Percentiles rank a stretch among this genome's conserved stretches.
Conservation (phyloP, 2,113 vertebrate genomes). For the Lipotes vexillifer region DNA sequence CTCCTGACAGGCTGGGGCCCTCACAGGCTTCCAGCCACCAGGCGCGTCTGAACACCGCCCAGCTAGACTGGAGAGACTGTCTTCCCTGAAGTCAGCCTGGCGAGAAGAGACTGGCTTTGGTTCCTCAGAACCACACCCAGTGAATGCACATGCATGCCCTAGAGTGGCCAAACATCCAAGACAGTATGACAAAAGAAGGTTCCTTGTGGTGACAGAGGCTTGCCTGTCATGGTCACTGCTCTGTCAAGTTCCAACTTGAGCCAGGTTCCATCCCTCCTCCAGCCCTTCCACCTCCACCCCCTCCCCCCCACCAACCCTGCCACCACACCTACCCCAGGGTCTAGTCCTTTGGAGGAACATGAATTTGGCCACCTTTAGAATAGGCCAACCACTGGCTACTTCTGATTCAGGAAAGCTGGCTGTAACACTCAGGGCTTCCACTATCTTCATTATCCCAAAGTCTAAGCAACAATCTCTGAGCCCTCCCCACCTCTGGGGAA, state of each 20-base stretch:
- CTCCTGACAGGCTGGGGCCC: not conserved
- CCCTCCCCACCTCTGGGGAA: not conserved
- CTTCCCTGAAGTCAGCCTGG: not conserved
- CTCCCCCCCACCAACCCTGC: not conserved
- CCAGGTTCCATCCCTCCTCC: too few relatives aligned
- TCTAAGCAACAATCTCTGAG: not conserved
- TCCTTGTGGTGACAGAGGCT: not conserved
- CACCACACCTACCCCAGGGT: not conserved
- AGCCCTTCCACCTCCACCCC: too few relatives aligned
- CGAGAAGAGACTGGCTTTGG: not conserved
- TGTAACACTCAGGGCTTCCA: not conserved
- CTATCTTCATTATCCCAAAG: not conserved
- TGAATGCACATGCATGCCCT: not conserved
- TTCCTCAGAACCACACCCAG: not conserved
- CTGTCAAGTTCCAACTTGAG: not conserved
- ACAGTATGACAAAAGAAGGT: not conserved
- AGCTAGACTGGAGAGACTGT: not conserved
- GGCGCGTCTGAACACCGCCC: accelerated
- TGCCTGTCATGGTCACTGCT: not conserved
- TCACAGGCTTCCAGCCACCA: not conserved
- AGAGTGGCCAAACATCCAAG: not conserved
- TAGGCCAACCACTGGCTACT: not conserved
- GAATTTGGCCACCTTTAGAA: not conserved
- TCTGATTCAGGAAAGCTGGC: not conserved
- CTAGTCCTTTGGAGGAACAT: not conserved